Percentiles rank a stretch among this genome's conserved stretches.
phyloP scores from a whole-genome alignment of 2,888 invertebrate genomes.

The Sussaba pulchella region DNA sequence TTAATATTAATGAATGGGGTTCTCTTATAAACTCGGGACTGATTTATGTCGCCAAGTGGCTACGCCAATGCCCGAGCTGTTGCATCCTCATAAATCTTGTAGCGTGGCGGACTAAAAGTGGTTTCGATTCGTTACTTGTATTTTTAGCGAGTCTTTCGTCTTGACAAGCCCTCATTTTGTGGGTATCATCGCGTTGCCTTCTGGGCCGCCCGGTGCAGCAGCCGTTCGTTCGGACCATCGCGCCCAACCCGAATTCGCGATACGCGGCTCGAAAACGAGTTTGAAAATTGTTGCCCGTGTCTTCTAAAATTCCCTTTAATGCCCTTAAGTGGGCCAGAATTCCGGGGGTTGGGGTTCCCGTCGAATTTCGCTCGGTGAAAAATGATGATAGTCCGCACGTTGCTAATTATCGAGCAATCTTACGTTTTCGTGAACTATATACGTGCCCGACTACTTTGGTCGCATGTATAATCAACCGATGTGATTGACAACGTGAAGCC shows the following conservation, averaged over 20 bases:
- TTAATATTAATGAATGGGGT: slow-evolving; percentile 83
- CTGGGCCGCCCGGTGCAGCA: slow-evolving; percentile 46
- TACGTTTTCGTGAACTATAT: slow-evolving; percentile 47
- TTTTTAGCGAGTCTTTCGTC: slow-evolving; percentile 78
- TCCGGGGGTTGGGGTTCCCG: background rate
- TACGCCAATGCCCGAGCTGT: slow-evolving; percentile 80
- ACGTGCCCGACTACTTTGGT: slow-evolving; percentile 28
- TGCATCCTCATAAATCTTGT: slow-evolving; percentile 83
- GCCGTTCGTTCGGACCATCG: slow-evolving; percentile 59
- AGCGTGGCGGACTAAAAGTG: slow-evolving; percentile 81
- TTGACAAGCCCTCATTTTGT: slow-evolving; percentile 70
- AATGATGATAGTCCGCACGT: slow-evolving; percentile 58
- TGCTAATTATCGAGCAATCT: slow-evolving; percentile 65
- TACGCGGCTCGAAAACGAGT: slow-evolving; percentile 68
- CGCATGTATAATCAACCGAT: slow-evolving; percentile 59
- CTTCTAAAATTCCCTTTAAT: slow-evolving; percentile 65
- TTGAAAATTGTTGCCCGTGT: slow-evolving; percentile 66
- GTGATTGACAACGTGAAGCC: slow-evolving; percentile 48
- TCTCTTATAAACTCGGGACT: slow-evolving; percentile 73
- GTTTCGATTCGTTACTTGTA: slow-evolving; percentile 83
- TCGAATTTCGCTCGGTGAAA: slow-evolving; percentile 54
- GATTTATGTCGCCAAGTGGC: slow-evolving; percentile 81
- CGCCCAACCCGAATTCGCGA: slow-evolving; percentile 61
- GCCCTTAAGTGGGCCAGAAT: slow-evolving; percentile 60
- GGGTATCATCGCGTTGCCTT: slow-evolving; percentile 56